Percentiles rank a stretch among this genome's conserved stretches.
phyloP scores from a whole-genome alignment of 2,888 invertebrate species.

The Nebria brevicollis region DNA sequence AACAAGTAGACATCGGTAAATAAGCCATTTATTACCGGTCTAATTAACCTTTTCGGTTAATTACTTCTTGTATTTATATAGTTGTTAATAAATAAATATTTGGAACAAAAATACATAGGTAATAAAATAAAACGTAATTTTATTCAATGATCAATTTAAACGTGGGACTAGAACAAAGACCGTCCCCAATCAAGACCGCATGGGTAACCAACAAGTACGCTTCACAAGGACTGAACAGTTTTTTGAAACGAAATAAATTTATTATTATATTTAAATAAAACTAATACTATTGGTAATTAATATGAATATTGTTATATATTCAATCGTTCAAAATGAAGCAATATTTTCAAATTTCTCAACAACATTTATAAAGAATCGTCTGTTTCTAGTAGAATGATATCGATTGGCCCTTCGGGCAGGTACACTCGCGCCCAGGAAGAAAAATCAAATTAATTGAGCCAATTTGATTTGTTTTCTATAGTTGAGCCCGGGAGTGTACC shows the following conservation, averaged over 20 bases:
- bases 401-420: not conserved
- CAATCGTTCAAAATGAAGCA: conserved; percentile 39
- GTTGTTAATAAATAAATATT: too few relatives aligned
- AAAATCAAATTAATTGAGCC: not conserved
- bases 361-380: not conserved
- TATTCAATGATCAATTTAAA: too few relatives aligned
- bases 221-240: conserved; percentile 45
- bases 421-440: not conserved
- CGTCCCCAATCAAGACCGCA: not conserved
- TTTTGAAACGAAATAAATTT: conserved; percentile 5
- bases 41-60: too few relatives aligned
- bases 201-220: conserved; percentile 40
- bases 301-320: conserved; percentile 21
- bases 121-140: too few relatives aligned
- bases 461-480: not conserved
- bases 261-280: conserved; percentile 32
- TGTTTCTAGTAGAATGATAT: not conserved
- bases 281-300: not conserved
- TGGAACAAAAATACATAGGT: too few relatives aligned
- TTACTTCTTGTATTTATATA: too few relatives aligned
- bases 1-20: too few relatives aligned
- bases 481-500: not conserved
- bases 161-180: too few relatives aligned
- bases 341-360: conserved; percentile 36
- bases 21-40: too few relatives aligned